Conservation (phyloP, 2,888 invertebrate genomes). For the Drosophila siamana region DNA sequence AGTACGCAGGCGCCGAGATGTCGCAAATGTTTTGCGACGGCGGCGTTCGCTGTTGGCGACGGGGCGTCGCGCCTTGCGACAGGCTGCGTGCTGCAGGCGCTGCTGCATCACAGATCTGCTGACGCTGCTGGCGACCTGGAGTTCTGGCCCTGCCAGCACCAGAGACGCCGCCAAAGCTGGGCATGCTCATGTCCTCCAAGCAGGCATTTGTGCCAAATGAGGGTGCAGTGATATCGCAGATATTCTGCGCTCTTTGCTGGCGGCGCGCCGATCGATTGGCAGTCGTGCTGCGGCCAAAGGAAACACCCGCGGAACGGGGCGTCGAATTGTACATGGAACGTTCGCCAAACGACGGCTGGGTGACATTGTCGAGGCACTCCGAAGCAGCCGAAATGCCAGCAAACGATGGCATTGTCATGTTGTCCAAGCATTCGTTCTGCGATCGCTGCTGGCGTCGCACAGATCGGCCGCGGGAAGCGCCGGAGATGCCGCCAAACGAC, state of each 20-base stretch:
- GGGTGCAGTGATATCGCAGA: constrained; percentile 9
- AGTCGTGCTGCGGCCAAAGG: too few species aligned
- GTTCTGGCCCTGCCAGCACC: neutral
- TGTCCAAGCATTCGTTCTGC: constrained; percentile 15
- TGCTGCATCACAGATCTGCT: neutral
- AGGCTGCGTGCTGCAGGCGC: constrained; percentile 2
- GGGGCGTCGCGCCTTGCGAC: neutral
- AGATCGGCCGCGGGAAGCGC: neutral
- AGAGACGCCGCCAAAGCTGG: constrained; percentile 19
- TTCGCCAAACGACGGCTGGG: constrained; percentile 19
- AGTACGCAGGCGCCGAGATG: neutral
- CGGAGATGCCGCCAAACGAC: constrained; percentile 27
- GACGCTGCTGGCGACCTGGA: neutral
- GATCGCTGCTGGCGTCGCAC: neutral
- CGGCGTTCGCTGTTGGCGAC: constrained; percentile 1
- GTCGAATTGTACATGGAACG: too few species aligned
- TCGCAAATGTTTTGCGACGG: constrained; percentile 14
- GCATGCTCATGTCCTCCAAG: constrained; percentile 34
- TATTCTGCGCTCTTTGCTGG: neutral
- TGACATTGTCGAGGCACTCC: constrained; percentile 10
- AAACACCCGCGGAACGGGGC: neutral
- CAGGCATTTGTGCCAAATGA: too few species aligned
- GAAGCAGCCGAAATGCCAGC: constrained; percentile 1
- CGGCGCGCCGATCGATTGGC: too few species aligned
- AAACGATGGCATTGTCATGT: constrained; percentile 28